Percentiles rank a stretch among this genome's conserved stretches.
Evolutionary conservation across 2,113 vertebrate species (phyloP).

Genomic region (Synchiropus splendidus): DNA sequence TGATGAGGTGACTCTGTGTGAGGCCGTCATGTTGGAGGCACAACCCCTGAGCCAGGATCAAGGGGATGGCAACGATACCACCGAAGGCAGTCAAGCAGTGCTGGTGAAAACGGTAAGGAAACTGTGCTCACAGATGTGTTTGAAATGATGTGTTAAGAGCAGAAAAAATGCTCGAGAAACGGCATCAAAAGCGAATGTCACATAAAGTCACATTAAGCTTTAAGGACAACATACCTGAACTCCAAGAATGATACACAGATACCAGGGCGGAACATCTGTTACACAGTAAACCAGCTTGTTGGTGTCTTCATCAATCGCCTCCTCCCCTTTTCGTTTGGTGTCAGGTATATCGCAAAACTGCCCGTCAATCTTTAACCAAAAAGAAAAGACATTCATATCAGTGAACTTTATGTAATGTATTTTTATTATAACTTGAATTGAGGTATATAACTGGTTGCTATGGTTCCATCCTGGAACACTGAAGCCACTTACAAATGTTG

Average conservation of each 20-base stretch:
- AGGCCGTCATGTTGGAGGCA: conserved; percentile 87
- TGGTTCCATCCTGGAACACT: too few relatives aligned
- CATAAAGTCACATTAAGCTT: too few relatives aligned
- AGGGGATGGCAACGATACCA: conserved; percentile 80
- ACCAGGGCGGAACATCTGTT: conserved; percentile 83
- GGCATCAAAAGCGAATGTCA: neutral
- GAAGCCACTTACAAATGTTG: too few relatives aligned
- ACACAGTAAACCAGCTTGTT: conserved; percentile 71
- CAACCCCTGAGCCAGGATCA: conserved; percentile 83
- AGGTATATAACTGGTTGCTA: too few relatives aligned
- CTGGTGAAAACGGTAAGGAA: conserved; percentile 48
- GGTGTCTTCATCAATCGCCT: conserved; percentile 11
- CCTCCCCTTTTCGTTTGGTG: conserved; percentile 19
- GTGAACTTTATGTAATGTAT: conserved; percentile 1
- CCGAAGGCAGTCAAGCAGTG: conserved; percentile 92
- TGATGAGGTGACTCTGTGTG: conserved; percentile 90
- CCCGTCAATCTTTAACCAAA: conserved; percentile 38
- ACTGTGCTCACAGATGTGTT: too few relatives aligned
- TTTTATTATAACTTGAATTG: too few relatives aligned
- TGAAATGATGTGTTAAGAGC: too few relatives aligned
- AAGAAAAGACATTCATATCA: neutral
- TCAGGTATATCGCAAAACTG: conserved; percentile 48
- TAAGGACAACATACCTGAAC: too few relatives aligned
- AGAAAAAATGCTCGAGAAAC: neutral
- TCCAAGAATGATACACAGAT: conserved; percentile 86